These are phyloP conservation scores for Epistrophe grossulariae DNA, from an alignment of 2,888 invertebrate genomes.

Conservation along the genomic window DNA sequence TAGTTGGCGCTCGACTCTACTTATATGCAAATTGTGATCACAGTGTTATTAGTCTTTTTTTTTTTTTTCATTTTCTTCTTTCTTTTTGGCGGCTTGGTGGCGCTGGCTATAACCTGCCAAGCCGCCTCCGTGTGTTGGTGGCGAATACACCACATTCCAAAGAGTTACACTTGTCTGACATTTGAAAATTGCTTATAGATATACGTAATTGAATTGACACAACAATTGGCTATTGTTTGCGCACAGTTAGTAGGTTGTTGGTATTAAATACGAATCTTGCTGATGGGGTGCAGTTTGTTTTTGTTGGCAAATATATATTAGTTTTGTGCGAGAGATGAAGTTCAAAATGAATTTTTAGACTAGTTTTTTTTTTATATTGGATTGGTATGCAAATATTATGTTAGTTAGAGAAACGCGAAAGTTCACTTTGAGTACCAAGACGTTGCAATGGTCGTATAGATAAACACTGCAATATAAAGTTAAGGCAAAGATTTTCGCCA, in stretches of 20 bases:
- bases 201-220: conserved; percentile 75
- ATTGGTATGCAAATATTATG: not conserved
- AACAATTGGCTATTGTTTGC: conserved; percentile 72
- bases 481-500: not conserved
- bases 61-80: not conserved
- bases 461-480: no score
- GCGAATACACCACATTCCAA: conserved; percentile 60
- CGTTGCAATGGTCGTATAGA: not conserved
- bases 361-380: not conserved
- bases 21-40: conserved; percentile 68
- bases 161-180: conserved; percentile 74
- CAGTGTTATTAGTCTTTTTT: conserved; percentile 1
- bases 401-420: not conserved
- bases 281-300: not conserved
- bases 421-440: not conserved
- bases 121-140: not conserved
- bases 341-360: conserved; percentile 12
- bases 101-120: not conserved
- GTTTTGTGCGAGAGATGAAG: conserved; percentile 6
- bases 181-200: conserved; percentile 70
- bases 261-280: not conserved
- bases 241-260: conserved; percentile 39
- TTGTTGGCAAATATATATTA: not conserved
- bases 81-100: conserved; percentile 33
- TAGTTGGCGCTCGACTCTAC: conserved; percentile 46